Evolutionary conservation across 2,113 vertebrate species (phyloP).

Genomic region (Ammodramus savannarum): DNA sequence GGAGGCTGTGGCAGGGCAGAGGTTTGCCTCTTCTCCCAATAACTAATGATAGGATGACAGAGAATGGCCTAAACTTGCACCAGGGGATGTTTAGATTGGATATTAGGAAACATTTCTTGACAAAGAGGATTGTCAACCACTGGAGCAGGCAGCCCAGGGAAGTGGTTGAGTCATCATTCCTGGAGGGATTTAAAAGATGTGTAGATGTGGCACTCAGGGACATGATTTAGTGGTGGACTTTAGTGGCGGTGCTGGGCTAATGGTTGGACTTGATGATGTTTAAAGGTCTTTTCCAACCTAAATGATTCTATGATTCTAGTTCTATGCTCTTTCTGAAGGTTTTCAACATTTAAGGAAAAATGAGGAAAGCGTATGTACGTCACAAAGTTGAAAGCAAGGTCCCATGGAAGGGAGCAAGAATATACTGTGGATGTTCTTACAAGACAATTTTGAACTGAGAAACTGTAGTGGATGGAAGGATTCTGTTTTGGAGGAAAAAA

Average conservation of each 20-base stretch:
- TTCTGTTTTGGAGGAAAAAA: not conserved
- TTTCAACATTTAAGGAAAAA: not conserved
- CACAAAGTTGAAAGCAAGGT: not conserved
- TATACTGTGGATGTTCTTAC: not conserved
- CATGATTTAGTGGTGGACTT: not conserved
- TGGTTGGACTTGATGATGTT: not conserved
- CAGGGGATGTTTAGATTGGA: not conserved
- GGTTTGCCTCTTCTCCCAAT: not conserved
- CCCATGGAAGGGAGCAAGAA: not conserved
- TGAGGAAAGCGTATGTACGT: not conserved
- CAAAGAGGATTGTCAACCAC: not conserved
- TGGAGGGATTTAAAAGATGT: not conserved
- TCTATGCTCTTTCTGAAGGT: not conserved
- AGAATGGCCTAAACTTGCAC: not conserved
- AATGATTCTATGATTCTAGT: not conserved
- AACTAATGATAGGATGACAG: not conserved
- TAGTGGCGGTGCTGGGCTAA: not conserved
- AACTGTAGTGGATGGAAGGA: not conserved
- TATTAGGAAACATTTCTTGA: not conserved
- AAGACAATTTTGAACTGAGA: not conserved
- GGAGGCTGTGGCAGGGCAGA: rapidly evolving
- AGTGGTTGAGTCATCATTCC: not conserved
- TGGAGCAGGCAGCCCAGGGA: not conserved
- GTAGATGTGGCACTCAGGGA: not conserved
- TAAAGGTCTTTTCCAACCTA: not conserved